Evolutionary conservation across 2,888 invertebrate genomes (phyloP).

Genomic region (Pheosia gnoma): DNA sequence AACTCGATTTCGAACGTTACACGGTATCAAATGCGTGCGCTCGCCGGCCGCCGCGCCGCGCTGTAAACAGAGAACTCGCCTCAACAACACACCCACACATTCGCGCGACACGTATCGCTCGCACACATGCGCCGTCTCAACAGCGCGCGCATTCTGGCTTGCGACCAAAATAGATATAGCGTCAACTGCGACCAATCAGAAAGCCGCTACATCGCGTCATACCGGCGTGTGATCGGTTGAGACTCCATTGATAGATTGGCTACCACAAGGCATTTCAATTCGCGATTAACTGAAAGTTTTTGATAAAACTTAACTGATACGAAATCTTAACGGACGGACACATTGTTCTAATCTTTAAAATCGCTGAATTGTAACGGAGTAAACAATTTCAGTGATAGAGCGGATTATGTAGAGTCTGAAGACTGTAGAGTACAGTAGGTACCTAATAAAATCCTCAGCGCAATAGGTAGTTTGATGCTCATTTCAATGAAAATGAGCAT

Average conservation of each 20-base stretch:
- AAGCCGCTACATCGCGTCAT: slow-evolving; percentile 62
- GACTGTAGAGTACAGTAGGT: slow-evolving; percentile 16
- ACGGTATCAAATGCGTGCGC: slow-evolving; percentile 86
- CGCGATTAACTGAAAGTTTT: slow-evolving; percentile 79
- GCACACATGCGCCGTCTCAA: slow-evolving; percentile 51
- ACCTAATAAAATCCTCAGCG: slow-evolving; percentile 43
- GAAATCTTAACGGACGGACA: slow-evolving; percentile 64
- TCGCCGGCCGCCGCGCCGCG: slow-evolving; percentile 80
- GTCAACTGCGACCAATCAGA: slow-evolving; percentile 69
- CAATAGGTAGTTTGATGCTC: slow-evolving; percentile 52
- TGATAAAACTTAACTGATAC: slow-evolving; percentile 78
- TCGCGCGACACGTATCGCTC: slow-evolving; percentile 49
- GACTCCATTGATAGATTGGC: slow-evolving; percentile 75
- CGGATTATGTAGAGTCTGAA: slow-evolving; percentile 8
- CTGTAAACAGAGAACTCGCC: slow-evolving; percentile 82
- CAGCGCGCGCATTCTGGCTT: slow-evolving; percentile 72
- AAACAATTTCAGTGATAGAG: slow-evolving; percentile 12
- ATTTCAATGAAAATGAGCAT: slow-evolving; percentile 44
- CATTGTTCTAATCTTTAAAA: slow-evolving; percentile 49
- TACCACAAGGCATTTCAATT: slow-evolving; percentile 75
- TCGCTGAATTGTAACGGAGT: slow-evolving; percentile 30
- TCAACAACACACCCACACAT: slow-evolving; percentile 77
- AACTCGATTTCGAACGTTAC: slow-evolving; percentile 69
- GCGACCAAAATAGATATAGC: slow-evolving; percentile 75
- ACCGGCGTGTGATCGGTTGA: slow-evolving; percentile 60